Evolutionary conservation across 2,888 invertebrate genomes (phyloP).

Genomic region (Agrochola lota): DNA sequence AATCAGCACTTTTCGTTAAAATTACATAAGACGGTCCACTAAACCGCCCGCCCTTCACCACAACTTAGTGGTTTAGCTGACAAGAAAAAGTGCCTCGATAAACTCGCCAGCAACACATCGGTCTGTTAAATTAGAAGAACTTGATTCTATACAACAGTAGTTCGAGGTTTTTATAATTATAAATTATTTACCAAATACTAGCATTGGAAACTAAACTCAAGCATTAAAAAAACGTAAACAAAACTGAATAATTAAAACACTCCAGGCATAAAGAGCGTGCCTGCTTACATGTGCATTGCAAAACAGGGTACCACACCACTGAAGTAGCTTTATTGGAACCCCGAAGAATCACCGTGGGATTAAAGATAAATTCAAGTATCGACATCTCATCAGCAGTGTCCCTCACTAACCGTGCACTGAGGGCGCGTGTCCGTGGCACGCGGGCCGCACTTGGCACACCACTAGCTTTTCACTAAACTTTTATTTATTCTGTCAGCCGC

Average conservation of each 20-base stretch:
- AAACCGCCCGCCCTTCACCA: background rate
- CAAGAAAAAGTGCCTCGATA: background rate
- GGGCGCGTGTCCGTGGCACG: slow-evolving; percentile 81
- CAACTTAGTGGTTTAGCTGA: background rate
- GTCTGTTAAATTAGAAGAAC: background rate
- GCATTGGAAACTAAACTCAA: background rate
- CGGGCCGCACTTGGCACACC: slow-evolving; percentile 83
- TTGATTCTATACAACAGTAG: background rate
- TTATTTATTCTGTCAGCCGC: slow-evolving; percentile 88
- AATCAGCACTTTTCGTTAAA: background rate
- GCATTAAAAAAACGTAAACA: background rate
- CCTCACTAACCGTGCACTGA: slow-evolving; percentile 70
- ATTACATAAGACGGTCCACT: background rate
- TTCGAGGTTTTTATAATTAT: background rate
- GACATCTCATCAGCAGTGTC: slow-evolving; percentile 39
- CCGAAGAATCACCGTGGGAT: background rate
- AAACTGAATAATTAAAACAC: background rate
- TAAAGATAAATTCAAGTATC: slow-evolving; percentile 6
- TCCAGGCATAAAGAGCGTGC: background rate
- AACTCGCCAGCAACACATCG: background rate
- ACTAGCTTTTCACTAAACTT: slow-evolving; percentile 86
- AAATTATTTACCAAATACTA: no score
- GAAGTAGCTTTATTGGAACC: background rate
- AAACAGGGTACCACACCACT: background rate
- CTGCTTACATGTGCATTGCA: background rate